A percentile compares a stretch with the other conserved stretches of the same genome.
Conservation (phyloP, 2,113 vertebrate genomes). For the Odontophorus gujanensis region DNA sequence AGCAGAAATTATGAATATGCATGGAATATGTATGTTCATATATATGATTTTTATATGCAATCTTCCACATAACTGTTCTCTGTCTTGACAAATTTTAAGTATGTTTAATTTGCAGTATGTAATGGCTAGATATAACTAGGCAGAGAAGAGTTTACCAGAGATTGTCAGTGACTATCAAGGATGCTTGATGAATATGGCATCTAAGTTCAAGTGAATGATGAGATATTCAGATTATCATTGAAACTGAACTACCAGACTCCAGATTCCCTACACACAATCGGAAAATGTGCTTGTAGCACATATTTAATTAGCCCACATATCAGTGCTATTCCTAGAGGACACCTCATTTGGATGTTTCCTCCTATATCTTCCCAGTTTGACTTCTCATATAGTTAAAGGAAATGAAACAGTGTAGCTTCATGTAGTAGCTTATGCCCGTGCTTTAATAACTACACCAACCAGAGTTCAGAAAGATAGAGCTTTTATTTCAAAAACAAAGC, state of each 20-base stretch:
- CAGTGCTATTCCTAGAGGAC: neutral
- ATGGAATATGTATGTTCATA: neutral
- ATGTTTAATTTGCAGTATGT: neutral
- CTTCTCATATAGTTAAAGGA: neutral
- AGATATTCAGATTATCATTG: neutral
- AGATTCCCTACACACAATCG: neutral
- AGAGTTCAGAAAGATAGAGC: neutral
- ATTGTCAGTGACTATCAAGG: neutral
- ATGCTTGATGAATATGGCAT: neutral
- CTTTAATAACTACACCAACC: neutral
- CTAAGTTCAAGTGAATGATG: neutral
- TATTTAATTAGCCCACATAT: neutral
- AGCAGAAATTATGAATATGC: neutral
- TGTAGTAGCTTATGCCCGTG: neutral
- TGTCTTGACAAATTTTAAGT: neutral
- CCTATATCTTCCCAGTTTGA: neutral
- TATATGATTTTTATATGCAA: neutral
- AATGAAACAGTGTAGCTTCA: neutral
- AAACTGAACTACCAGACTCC: neutral
- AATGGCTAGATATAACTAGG: neutral
- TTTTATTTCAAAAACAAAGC: constrained; percentile 44
- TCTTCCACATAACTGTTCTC: rapidly evolving
- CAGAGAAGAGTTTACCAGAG: neutral
- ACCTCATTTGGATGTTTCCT: neutral
- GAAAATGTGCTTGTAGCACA: neutral